Base-by-base conservation (phyloP, 1,140 invertebrate genomes). In the Pantala flavescens region DNA sequence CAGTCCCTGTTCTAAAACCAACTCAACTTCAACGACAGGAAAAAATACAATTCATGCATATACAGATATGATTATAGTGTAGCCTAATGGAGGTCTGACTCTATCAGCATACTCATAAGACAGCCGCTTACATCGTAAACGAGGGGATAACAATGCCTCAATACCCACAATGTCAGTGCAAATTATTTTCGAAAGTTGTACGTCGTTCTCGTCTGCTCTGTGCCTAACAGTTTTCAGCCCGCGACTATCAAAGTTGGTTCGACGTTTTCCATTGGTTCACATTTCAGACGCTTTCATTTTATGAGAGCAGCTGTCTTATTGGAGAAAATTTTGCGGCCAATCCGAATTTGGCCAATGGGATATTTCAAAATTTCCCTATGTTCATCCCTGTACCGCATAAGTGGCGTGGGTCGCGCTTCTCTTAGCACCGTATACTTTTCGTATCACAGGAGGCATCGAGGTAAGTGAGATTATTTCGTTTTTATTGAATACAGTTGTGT, bases 321-420 rank as follows among this genome's bases (percentile, higher is more conserved):
- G 86, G 87, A 79, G 79, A 80, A 82, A 80, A 85, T 84, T 84
- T 84, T 85, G 86, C 87, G 87, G 83, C 82, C 84, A 84, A 85
- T 88, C 86, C 83, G 81, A 87, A 87, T 82, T 82, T 80, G 79
- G 79, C 87, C 87, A 88, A 88, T 88, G 78, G 78, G 72, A 77
- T 78, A 77, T 74, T 73, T 74, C 78, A 81, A 81, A 82, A 84
- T 85, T 83, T 82, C 82, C 82, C 82, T 82, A 79, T 81, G 83
- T 80, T 81, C 83, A 84, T 82, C 81, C 84, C 82, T 84, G 83
- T 84, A 81, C 82, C 82, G 84, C 84, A 84, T 83, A 84, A 86
- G 85, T 88, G 84, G 86, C 86, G 86, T 87, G 86, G 86, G 85
- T 85, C 84, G 82, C 80, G 82, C 82, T 84, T 84, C 86, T 86